Evolutionary conservation across 2,113 vertebrate genomes (phyloP), one percentile per base, ranked within the genome.

Genomic region (Rhinolophus ferrumequinum): DNA sequence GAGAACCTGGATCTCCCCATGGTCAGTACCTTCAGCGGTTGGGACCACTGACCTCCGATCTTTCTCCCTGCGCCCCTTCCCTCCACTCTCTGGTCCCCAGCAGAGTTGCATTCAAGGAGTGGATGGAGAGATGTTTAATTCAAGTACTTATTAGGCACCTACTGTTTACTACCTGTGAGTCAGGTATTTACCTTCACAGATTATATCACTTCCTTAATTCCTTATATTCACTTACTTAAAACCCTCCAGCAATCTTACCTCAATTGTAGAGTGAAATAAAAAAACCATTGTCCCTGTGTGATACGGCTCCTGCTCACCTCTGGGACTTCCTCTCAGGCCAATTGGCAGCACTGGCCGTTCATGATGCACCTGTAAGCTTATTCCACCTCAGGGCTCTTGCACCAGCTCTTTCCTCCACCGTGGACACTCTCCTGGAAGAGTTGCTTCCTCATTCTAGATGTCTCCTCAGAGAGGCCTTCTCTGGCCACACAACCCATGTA

Each of bases 1-100:
- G 14, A 95, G 93, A 95, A 93, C 90, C 77, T 91, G 44, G 7
- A 19, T 85, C 72, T 69, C 67, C 62, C 93, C 30, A 44, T 2
- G 70, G 60, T 85, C 64, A 84, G n/a, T n/a, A 50, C 54, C 30
- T 22, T 77, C 10, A 13, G 26, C 54, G 75, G 69, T 50, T 19
- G 6, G 75, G 82, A 19, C 70, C 11, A 1, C 38, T 80, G 69
- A 67, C 76, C 77, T 77, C 76, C 67, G 81, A 86, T 69, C 73
- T 24, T 82, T 47, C 62, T 82, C n/a, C 64, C 38, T 52, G 28
- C 0, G 0, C 21, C 21, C 62, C 54, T 44, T 52, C 8, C 16
- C 12, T 70, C 66, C 2, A 38, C 38, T 33, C 62, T 89, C 52
- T 66, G 30, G 38, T 35, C 47, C 47, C 47, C 12, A 7, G 60